These are phyloP conservation scores for Falco columbarius DNA, from an alignment of 2,797 vertebrate genomes.

Conservation along the genomic window DNA sequence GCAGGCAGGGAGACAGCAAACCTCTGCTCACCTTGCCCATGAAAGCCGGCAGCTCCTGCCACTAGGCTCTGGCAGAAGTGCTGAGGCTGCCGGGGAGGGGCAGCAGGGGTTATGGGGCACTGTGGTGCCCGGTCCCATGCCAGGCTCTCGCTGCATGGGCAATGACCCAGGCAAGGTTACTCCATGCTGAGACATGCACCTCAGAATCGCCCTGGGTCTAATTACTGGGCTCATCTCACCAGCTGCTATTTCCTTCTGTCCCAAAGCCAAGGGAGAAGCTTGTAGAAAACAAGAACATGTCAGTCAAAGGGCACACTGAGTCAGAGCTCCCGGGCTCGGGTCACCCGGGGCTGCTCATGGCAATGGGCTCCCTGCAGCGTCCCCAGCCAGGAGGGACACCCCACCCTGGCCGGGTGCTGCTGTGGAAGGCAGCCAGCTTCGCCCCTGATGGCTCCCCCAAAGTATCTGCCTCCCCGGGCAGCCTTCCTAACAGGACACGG, in stretches of 20 bases:
- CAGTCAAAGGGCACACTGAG: neutral
- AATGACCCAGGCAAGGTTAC: neutral
- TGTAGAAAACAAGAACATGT: slow-evolving; percentile 31
- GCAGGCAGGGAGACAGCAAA: neutral
- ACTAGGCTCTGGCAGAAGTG: neutral
- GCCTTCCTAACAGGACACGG: neutral
- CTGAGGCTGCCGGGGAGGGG: neutral
- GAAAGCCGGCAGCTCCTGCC: neutral
- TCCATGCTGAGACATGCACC: neutral
- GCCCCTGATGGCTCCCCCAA: neutral
- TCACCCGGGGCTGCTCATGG: neutral
- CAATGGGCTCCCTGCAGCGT: neutral
- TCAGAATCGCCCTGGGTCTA: neutral
- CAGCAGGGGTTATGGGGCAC: neutral
- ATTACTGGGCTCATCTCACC: neutral
- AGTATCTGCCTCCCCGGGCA: neutral
- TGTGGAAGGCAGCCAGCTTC: rapidly evolving
- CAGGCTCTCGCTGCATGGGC: neutral
- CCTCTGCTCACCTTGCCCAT: neutral
- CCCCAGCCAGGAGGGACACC: neutral
- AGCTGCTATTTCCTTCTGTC: slow-evolving; percentile 51
- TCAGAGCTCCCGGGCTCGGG: neutral
- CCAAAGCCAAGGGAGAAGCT: neutral
- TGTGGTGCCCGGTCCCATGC: rapidly evolving
- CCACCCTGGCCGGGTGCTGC: rapidly evolving